A percentile compares a stretch with the other conserved stretches of the same genome.
These are phyloP conservation scores for Schizopygopsis pylzovi DNA, from an alignment of 2,797 vertebrate genomes.

Conservation along the genomic window DNA sequence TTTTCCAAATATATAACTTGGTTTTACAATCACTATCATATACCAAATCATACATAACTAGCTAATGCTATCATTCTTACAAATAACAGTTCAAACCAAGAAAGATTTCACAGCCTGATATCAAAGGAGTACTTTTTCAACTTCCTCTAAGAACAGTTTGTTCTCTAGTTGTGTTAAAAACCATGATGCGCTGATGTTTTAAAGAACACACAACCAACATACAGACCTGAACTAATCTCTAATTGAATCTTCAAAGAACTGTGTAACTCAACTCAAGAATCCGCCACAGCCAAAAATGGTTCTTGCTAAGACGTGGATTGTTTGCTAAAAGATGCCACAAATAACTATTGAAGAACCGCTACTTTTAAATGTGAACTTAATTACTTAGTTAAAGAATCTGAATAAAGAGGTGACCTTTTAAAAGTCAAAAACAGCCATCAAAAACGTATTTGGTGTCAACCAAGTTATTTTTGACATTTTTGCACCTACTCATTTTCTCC, in stretches of 20 bases:
- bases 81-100: background rate
- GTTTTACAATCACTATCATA: background rate
- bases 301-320: background rate
- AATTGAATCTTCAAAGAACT: background rate
- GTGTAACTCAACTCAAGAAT: background rate
- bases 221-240: background rate
- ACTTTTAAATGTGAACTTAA: background rate
- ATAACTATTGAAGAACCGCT: background rate
- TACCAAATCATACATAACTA: background rate
- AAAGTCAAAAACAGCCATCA: background rate
- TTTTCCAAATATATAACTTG: background rate
- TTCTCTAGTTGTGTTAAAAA: background rate
- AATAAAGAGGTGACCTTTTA: background rate
- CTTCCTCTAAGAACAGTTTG: background rate
- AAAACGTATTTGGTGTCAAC: background rate
- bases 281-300: background rate
- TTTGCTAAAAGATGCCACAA: background rate
- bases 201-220: background rate
- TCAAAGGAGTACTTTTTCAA: background rate
- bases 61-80: background rate
- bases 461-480: background rate
- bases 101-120: background rate
- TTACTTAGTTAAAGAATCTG: background rate
- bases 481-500: constrained; percentile 20
- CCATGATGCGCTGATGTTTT: background rate